Evolutionary conservation across 2,888 invertebrate species (phyloP).

Genomic region (Camponotus fellah): DNA sequence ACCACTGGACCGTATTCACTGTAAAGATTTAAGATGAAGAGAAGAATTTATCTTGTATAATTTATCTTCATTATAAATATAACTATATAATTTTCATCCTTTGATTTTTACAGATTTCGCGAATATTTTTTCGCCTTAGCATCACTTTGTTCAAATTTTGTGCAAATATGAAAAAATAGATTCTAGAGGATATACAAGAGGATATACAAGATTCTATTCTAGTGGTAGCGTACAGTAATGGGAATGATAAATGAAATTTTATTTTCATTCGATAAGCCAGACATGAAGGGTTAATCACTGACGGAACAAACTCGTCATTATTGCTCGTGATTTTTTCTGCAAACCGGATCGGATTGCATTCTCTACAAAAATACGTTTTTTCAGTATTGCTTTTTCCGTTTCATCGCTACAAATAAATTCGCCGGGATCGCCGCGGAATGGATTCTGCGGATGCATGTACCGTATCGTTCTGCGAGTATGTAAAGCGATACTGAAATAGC

Average conservation of each 20-base stretch:
- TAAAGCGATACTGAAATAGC: slow-evolving; percentile 57
- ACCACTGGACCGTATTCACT: slow-evolving; percentile 39
- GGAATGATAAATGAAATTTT: slow-evolving; percentile 21
- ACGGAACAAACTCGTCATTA: slow-evolving; percentile 46
- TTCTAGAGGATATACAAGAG: too few species aligned
- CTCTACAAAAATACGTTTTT: slow-evolving; percentile 53
- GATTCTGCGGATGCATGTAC: slow-evolving; percentile 44
- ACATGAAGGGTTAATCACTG: slow-evolving; percentile 40
- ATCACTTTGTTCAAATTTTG: background rate
- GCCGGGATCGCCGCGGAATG: slow-evolving; percentile 33
- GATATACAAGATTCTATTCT: slow-evolving; percentile 6
- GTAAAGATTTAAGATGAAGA: slow-evolving; percentile 21
- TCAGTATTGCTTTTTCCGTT: slow-evolving; percentile 56
- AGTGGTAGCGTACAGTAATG: slow-evolving; percentile 1
- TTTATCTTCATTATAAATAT: background rate
- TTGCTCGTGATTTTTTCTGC: slow-evolving; percentile 44
- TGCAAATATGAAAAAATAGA: background rate
- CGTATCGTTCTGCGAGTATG: slow-evolving; percentile 43
- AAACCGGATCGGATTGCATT: slow-evolving; percentile 48
- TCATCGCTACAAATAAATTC: slow-evolving; percentile 58
- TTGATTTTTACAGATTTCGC: background rate
- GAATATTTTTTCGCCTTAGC: background rate
- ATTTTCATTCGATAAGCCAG: slow-evolving; percentile 35
- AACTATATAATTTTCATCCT: background rate
- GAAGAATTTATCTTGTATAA: background rate